These are phyloP conservation scores for Morus bassanus DNA, from an alignment of 2,797 vertebrate species.

Conservation along the genomic window DNA sequence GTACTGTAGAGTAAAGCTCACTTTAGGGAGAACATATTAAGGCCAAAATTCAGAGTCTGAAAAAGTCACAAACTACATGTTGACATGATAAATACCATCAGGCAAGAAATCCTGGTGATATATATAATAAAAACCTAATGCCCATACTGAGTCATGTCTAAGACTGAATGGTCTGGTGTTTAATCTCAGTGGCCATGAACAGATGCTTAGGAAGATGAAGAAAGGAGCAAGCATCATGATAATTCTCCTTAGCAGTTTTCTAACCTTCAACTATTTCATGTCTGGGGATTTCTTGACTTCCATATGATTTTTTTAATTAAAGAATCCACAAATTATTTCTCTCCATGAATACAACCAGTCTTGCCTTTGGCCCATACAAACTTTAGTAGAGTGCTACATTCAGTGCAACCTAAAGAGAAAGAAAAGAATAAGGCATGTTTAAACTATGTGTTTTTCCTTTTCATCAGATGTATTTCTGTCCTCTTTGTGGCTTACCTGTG, in stretches of 20 bases:
- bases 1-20: neutral
- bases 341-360: neutral
- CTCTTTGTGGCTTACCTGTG: neutral
- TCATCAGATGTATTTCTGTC: neutral
- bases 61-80: neutral
- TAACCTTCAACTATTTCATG: neutral
- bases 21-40: neutral
- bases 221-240: neutral
- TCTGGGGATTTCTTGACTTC: neutral
- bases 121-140: neutral
- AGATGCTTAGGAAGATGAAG: neutral
- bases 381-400: neutral
- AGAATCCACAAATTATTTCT: neutral
- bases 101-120: neutral
- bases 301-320: neutral
- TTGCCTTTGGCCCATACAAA: neutral
- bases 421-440: neutral
- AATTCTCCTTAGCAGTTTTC: neutral
- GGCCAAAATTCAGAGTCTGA: neutral
- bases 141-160: neutral
- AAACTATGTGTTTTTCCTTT: neutral
- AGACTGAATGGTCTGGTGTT: neutral
- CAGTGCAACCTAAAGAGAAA: neutral
- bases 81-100: neutral
- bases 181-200: neutral